phyloP scores from a whole-genome alignment of 2,797 vertebrate genomes.

The Chaetodon trifasciatus region DNA sequence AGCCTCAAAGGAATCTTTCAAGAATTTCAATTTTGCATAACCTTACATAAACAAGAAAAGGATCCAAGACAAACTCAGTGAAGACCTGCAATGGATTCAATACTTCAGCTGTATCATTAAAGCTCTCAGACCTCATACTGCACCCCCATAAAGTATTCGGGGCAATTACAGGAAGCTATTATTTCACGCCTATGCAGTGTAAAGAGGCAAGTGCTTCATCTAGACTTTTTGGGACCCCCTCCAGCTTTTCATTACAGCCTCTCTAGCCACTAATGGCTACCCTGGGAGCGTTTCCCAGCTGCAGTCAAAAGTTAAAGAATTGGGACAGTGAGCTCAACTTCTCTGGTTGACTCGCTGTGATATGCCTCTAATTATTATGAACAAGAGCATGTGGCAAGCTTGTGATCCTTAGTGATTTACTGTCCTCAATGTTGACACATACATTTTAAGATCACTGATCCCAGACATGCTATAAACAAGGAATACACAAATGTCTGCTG shows the following conservation, averaged over 20 bases:
- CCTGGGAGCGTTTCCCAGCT: constrained; percentile 66
- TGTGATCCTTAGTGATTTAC: neutral
- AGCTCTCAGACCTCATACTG: constrained; percentile 56
- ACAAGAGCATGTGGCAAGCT: neutral
- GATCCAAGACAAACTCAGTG: constrained; percentile 48
- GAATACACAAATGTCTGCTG: constrained; percentile 13
- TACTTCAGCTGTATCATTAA: constrained; percentile 63
- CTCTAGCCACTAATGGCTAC: constrained; percentile 67
- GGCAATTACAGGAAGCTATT: constrained; percentile 73
- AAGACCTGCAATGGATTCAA: constrained; percentile 41
- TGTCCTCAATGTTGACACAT: constrained; percentile 2
- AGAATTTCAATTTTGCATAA: constrained; percentile 21
- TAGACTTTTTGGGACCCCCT: constrained; percentile 73
- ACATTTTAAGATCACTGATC: constrained; percentile 21
- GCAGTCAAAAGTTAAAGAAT: constrained; percentile 63
- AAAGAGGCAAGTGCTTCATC: constrained; percentile 70
- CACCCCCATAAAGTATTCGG: constrained; percentile 63
- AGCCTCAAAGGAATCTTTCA: constrained; percentile 33
- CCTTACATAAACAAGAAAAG: constrained; percentile 43
- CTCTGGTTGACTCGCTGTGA: constrained; percentile 31
- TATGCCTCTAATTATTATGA: constrained; percentile 23
- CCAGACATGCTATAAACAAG: constrained; percentile 7
- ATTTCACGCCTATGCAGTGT: constrained; percentile 71
- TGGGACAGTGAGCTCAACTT: constrained; percentile 56
- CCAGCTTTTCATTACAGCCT: constrained; percentile 75